Evolutionary conservation across 2,888 invertebrate genomes (phyloP).

Genomic region (Scelioninae gen. 2): DNA sequence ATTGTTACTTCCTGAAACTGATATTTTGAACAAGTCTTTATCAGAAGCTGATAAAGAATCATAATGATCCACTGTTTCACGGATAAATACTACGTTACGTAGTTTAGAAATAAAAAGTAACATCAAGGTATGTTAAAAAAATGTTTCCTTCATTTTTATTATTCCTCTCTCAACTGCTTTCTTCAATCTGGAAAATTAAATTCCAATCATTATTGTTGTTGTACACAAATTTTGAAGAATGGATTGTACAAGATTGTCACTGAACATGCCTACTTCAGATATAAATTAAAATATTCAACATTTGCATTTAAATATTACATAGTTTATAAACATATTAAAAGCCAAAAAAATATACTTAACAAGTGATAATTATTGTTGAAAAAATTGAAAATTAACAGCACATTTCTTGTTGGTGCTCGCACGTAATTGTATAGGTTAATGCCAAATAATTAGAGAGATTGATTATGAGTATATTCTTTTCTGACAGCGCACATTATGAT

Average conservation of each 20-base stretch:
- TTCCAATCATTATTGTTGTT: too few relatives aligned
- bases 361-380: constrained; percentile 4
- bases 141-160: not conserved
- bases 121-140: not conserved
- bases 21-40: constrained; percentile 6
- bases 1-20: constrained; percentile 9
- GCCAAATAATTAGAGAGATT: not conserved
- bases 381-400: constrained; percentile 5
- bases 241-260: too few relatives aligned
- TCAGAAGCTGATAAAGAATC: constrained; percentile 5
- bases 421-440: constrained; percentile 2
- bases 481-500: not conserved
- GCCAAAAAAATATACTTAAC: constrained; percentile 1
- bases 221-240: too few relatives aligned
- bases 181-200: too few relatives aligned
- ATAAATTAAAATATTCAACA: too few relatives aligned
- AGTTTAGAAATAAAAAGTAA: not conserved
- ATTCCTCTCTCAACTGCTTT: too few relatives aligned
- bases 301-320: not conserved
- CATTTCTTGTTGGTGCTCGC: not conserved
- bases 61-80: constrained; percentile 4
- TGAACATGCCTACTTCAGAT: too few relatives aligned
- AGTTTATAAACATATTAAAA: not conserved
- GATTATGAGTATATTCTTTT: constrained; percentile 5
- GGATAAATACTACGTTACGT: constrained; percentile 4